Conservation (phyloP, 2,888 invertebrate species). For the Ctenicera cuprea region DNA sequence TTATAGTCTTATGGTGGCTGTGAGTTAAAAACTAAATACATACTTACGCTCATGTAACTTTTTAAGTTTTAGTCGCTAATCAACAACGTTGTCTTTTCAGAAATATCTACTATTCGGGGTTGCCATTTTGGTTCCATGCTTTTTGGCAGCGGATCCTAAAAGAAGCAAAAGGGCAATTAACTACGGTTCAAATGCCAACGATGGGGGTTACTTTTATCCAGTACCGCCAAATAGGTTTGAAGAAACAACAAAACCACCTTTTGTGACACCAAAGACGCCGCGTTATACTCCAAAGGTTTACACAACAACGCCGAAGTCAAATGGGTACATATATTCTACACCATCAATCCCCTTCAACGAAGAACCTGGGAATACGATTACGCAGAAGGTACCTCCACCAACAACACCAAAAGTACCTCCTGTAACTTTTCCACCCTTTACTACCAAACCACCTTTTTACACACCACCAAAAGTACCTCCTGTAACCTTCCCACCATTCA, state of each 20-base stretch:
- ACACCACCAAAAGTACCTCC: too few species aligned
- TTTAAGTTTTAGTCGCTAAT: too few species aligned
- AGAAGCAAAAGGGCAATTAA: conserved; percentile 10
- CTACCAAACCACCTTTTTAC: too few species aligned
- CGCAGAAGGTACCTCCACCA: too few species aligned
- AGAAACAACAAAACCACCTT: too few species aligned
- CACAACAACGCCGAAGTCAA: neutral
- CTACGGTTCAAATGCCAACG: neutral
- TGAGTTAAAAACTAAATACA: too few species aligned
- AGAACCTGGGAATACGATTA: too few species aligned
- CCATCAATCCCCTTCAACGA: neutral
- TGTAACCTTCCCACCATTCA: too few species aligned
- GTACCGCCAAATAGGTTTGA: conserved; percentile 2
- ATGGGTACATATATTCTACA: neutral
- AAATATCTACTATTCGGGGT: neutral
- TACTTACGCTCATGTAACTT: too few species aligned
- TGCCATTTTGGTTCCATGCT: conserved; percentile 3
- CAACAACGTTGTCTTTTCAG: neutral
- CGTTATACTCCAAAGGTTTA: neutral
- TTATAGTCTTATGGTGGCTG: too few species aligned
- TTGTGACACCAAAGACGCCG: neutral
- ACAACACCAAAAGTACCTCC: too few species aligned
- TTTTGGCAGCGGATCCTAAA: neutral
- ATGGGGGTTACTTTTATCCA: conserved; percentile 7
- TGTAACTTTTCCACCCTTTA: too few species aligned